Evolutionary conservation across 2,113 vertebrate genomes (phyloP).

Genomic region (Chauna torquata): DNA sequence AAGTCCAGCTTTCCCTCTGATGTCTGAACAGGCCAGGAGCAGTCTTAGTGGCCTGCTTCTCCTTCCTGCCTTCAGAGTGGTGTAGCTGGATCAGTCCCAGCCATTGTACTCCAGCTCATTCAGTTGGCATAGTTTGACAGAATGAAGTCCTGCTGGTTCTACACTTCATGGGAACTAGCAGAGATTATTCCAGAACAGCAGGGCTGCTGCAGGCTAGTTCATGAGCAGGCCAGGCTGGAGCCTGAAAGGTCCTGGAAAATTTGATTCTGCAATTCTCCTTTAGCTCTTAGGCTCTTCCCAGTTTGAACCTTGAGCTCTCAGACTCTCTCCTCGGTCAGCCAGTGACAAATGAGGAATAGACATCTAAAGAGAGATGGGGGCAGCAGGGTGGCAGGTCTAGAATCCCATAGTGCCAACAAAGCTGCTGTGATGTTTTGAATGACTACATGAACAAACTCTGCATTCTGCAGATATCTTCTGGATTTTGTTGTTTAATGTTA

Average conservation of each 20-base stretch:
- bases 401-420: neutral
- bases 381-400: neutral
- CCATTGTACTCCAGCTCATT: neutral
- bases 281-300: neutral
- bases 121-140: neutral
- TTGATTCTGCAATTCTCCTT: neutral
- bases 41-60: neutral
- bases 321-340: neutral
- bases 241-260: neutral
- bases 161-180: neutral
- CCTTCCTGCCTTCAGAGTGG: neutral
- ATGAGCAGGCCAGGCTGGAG: neutral
- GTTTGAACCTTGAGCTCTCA: neutral
- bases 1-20: neutral
- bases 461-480: neutral
- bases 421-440: neutral
- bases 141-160: neutral
- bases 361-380: neutral
- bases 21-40: neutral
- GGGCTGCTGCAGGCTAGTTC: neutral
- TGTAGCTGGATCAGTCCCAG: neutral
- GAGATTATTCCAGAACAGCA: neutral
- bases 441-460: neutral
- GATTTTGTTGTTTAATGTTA: neutral
- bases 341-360: neutral